Conservation (phyloP, 2,888 invertebrate genomes). For the Apantesis nais region DNA sequence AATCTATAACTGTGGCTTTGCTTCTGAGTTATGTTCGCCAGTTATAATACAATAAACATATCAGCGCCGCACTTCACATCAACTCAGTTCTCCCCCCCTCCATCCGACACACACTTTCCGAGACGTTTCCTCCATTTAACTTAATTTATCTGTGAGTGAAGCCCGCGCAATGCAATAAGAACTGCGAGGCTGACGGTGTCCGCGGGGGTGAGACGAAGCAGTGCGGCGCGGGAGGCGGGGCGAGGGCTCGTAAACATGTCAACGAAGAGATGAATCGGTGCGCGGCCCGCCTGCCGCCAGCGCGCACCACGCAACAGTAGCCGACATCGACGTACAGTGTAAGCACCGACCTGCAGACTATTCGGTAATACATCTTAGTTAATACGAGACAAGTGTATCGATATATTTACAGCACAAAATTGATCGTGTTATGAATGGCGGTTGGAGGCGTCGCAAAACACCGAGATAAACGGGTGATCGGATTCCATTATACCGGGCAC, state of each 20-base stretch:
- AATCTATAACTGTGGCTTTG: conserved; percentile 44
- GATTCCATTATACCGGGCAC: conserved; percentile 27
- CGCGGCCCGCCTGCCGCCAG: conserved; percentile 49
- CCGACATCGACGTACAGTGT: conserved; percentile 5
- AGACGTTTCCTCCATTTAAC: conserved; percentile 66
- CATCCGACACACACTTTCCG: conserved; percentile 43
- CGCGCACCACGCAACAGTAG: conserved; percentile 17
- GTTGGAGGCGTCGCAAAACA: conserved; percentile 7
- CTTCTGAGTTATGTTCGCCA: conserved; percentile 42
- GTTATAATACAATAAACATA: conserved; percentile 50
- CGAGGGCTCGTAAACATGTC: conserved; percentile 71
- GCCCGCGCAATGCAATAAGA: conserved; percentile 63
- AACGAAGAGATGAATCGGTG: conserved; percentile 61
- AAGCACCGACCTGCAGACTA: conserved; percentile 6
- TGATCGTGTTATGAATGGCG: conserved; percentile 25
- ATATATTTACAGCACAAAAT: conserved; percentile 10
- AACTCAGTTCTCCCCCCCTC: neutral
- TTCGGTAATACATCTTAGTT: conserved; percentile 8
- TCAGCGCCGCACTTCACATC: conserved; percentile 26
- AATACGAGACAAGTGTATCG: conserved; percentile 7
- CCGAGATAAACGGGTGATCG: conserved; percentile 37
- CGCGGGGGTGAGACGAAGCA: conserved; percentile 16
- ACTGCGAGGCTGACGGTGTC: conserved; percentile 23
- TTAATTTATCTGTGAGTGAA: conserved; percentile 65
- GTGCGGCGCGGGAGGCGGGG: conserved; percentile 32